Conservation (phyloP, 2,888 invertebrate genomes). For the Pseudoips prasinana region DNA sequence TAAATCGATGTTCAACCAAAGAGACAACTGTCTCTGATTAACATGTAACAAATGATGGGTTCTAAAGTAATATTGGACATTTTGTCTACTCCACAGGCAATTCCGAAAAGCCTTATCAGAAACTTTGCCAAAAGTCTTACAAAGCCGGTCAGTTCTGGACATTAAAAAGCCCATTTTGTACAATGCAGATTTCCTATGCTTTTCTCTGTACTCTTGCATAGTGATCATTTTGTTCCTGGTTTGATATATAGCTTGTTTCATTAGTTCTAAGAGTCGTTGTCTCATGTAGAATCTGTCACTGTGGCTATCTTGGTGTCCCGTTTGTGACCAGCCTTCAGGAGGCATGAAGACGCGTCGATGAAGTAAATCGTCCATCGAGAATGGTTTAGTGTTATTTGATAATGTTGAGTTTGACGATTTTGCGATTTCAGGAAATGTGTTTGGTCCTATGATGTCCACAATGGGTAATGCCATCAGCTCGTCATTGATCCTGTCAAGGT, state of each 20-base stretch:
- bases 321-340: no score
- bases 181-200: conserved; percentile 29
- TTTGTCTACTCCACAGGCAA: conserved; percentile 22
- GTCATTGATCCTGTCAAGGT: conserved; percentile 48
- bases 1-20: conserved; percentile 50
- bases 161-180: conserved; percentile 62
- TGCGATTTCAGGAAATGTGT: no score
- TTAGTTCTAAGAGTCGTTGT: conserved; percentile 45
- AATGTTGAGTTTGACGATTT: no score
- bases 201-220: conserved; percentile 45
- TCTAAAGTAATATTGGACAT: neutral
- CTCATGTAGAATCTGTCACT: conserved; percentile 33
- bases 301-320: accelerated
- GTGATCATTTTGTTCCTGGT: conserved; percentile 49
- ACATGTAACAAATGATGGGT: conserved; percentile 29
- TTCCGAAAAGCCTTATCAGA: conserved; percentile 24
- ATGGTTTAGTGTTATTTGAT: no score
- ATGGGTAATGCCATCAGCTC: no score
- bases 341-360: no score
- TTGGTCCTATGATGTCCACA: no score
- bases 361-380: no score
- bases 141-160: conserved; percentile 46
- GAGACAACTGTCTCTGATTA: conserved; percentile 38
- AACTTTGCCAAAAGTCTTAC: conserved; percentile 38
- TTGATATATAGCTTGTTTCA: conserved; percentile 57